Conservation (phyloP, 64 coral and sea anemone species). For the Porites lutea region DNA sequence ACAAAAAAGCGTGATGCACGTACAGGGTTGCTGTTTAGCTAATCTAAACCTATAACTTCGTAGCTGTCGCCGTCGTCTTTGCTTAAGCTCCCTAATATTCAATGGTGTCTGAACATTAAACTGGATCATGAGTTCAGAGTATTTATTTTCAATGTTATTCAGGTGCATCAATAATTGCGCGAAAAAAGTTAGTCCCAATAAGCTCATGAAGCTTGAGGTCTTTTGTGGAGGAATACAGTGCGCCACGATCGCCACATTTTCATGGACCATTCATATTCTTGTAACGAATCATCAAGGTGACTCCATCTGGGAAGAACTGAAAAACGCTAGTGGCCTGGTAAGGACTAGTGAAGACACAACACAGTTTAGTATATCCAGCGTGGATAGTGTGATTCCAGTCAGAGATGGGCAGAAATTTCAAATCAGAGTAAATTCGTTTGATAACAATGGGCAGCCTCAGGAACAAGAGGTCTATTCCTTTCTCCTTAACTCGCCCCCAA, state of each 20-base stretch:
- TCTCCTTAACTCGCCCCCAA: slow-evolving; percentile 30
- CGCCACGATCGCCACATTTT: slow-evolving; percentile 1
- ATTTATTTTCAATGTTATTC: background rate
- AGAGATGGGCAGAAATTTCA: slow-evolving; percentile 23
- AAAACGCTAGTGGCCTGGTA: background rate
- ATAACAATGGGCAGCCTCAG: background rate
- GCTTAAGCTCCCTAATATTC: no score
- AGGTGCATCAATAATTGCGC: slow-evolving; percentile 43
- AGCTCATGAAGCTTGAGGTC: background rate
- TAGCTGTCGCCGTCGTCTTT: no score
- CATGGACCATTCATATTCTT: background rate
- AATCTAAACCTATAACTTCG: no score
- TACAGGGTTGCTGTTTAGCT: no score
- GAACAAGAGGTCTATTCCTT: slow-evolving; percentile 39
- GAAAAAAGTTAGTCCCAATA: background rate
- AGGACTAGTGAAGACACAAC: background rate
- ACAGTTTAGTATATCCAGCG: slow-evolving; percentile 14
- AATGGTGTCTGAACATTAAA: no score
- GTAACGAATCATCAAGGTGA: background rate
- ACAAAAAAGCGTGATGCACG: no score
- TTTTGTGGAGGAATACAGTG: background rate
- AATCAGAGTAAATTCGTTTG: background rate
- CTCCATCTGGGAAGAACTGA: background rate
- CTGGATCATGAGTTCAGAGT: background rate
- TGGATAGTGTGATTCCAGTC: background rate